Conservation (phyloP, 30 jellyfish, hydroid and myxozoan species). For the Sanderia malayensis region DNA sequence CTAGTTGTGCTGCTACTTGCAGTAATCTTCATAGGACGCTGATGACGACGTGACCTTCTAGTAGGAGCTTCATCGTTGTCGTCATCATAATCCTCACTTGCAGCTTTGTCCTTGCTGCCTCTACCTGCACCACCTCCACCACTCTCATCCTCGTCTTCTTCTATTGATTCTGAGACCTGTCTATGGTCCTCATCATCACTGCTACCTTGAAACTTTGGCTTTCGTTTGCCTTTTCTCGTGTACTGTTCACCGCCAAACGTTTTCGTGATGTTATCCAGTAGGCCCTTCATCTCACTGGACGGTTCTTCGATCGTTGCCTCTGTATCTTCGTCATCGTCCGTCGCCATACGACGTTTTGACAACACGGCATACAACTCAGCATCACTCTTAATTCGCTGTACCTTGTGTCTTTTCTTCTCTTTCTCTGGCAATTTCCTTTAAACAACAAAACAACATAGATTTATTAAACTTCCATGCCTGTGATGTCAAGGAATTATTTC, state of each 20-base stretch:
- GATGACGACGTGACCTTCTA: conserved; percentile 22
- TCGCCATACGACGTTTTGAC: conserved; percentile 82
- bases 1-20: conserved; percentile 33
- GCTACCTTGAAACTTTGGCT: conserved; percentile 56
- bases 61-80: conserved; percentile 62
- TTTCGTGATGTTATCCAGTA: conserved; percentile 50
- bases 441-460: too few relatives aligned
- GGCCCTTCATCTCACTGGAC: conserved; percentile 61
- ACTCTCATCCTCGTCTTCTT: conserved; percentile 39
- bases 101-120: too few relatives aligned
- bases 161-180: conserved; percentile 23
- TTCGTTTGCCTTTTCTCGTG: conserved; percentile 43
- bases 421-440: conserved; percentile 46
- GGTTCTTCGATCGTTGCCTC: conserved; percentile 55
- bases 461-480: too few relatives aligned
- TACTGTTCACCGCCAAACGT: conserved; percentile 52
- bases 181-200: conserved; percentile 50
- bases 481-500: too few relatives aligned
- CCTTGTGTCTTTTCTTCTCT: conserved; percentile 71
- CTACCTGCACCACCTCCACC: too few relatives aligned
- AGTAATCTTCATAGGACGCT: conserved; percentile 26
- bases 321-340: conserved; percentile 57
- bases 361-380: conserved; percentile 85
- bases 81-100: conserved; percentile 44
- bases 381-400: conserved; percentile 82